These are phyloP conservation scores for Anadara kagoshimensis DNA, from an alignment of 1,140 invertebrate species.

Conservation along the genomic window DNA sequence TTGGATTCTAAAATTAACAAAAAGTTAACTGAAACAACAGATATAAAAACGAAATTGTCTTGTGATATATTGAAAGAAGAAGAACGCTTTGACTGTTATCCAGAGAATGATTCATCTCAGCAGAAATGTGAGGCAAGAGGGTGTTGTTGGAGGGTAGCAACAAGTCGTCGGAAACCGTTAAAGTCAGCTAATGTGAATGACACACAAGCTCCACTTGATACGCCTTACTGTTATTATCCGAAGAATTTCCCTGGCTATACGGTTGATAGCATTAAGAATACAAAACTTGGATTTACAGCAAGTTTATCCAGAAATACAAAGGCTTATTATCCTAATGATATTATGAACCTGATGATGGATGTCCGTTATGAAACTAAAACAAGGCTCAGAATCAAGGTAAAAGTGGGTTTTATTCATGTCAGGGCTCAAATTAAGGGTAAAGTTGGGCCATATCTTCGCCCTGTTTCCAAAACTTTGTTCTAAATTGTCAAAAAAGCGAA, in stretches of 20 bases:
- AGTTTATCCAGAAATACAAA: constrained; percentile 39
- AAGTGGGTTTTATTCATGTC: not conserved
- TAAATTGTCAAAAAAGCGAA: not conserved
- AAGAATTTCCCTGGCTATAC: constrained; percentile 46
- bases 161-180: not conserved
- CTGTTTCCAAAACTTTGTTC: too few relatives aligned
- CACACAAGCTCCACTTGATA: constrained; percentile 15
- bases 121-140: constrained; percentile 2
- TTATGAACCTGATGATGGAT: constrained; percentile 47
- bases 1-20: too few relatives aligned
- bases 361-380: constrained; percentile 51
- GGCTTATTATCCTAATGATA: constrained; percentile 54
- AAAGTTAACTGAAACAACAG: too few relatives aligned
- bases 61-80: constrained; percentile 18
- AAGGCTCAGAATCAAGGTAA: constrained; percentile 58
- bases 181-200: not conserved
- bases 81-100: constrained; percentile 28
- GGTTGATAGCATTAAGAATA: constrained; percentile 27
- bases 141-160: constrained; percentile 22
- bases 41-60: too few relatives aligned
- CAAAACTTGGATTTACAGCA: constrained; percentile 38
- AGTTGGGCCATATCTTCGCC: too few relatives aligned
- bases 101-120: constrained; percentile 6
- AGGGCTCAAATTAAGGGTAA: too few relatives aligned
- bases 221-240: constrained; percentile 59